A percentile compares a stretch with the other conserved stretches of the same genome.
These are phyloP conservation scores for Ectemnius lituratus DNA, from an alignment of 2,888 invertebrate genomes.

Conservation along the genomic window DNA sequence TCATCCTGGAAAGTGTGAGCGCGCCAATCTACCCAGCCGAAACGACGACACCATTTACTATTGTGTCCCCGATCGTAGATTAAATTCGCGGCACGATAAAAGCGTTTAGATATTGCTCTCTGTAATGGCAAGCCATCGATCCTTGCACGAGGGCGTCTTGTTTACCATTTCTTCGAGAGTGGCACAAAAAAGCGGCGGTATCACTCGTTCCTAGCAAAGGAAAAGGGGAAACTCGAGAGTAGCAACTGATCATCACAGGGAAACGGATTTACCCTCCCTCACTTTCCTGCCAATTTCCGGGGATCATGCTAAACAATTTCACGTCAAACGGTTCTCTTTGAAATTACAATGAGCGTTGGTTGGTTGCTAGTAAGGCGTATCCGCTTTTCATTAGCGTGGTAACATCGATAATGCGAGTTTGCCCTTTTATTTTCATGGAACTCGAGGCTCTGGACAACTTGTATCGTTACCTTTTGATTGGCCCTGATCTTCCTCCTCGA, in stretches of 20 bases:
- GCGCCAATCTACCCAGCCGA: background rate
- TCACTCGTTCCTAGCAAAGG: background rate
- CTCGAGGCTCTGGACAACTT: background rate
- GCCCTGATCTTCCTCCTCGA: background rate
- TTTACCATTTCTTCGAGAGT: constrained; percentile 4
- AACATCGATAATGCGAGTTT: background rate
- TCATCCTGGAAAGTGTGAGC: too few species aligned
- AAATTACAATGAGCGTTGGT: background rate
- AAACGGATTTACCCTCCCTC: background rate
- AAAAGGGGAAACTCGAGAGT: background rate
- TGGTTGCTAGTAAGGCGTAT: background rate
- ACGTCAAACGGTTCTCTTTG: too few species aligned
- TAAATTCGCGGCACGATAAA: constrained; percentile 3
- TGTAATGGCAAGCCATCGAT: background rate
- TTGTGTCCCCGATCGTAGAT: background rate
- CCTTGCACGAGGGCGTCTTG: background rate
- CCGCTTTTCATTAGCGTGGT: background rate
- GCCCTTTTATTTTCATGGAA: background rate
- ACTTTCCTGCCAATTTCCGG: background rate
- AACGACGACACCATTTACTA: constrained; percentile 4
- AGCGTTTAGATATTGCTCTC: background rate
- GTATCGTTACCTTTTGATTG: constrained; percentile 3
- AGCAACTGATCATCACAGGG: background rate
- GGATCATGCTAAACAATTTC: too few species aligned
- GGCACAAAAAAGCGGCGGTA: background rate